Conservation (phyloP, 2,113 vertebrate genomes). For the Ploceus nigricollis region DNA sequence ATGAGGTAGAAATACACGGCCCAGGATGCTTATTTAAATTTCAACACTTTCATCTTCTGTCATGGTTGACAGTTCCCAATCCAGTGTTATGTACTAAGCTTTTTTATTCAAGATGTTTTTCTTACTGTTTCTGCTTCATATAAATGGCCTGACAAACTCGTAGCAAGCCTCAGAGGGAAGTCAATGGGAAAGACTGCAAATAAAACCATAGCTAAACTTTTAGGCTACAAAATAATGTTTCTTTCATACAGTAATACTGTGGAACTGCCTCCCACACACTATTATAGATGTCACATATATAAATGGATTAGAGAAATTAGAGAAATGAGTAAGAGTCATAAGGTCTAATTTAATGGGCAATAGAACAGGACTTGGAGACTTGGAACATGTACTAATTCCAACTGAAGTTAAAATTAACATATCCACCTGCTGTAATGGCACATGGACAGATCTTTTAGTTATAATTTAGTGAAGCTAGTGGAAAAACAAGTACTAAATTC, state of each 20-base stretch:
- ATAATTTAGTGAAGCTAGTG: not conserved
- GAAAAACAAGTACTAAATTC: not conserved
- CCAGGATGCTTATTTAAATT: conserved; percentile 11
- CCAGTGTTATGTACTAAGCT: not conserved
- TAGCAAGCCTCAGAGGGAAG: not conserved
- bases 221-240: not conserved
- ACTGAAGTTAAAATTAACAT: conserved; percentile 19
- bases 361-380: not conserved
- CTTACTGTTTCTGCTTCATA: conserved; percentile 8
- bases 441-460: not conserved
- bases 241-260: not conserved
- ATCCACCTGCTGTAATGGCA: not conserved
- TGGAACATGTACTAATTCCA: not conserved
- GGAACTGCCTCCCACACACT: conserved; percentile 10
- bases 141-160: not conserved
- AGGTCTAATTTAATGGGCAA: conserved; percentile 6
- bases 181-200: not conserved
- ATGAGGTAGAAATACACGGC: not conserved
- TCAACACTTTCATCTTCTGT: not conserved
- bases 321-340: conserved; percentile 9
- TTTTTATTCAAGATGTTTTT: conserved; percentile 5
- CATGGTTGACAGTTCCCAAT: not conserved
- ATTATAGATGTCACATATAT: conserved; percentile 15
- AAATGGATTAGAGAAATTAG: conserved; percentile 42
- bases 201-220: not conserved